Base-by-base conservation (phyloP, 2,797 vertebrate genomes). In the Cossypha niveicapilla region DNA sequence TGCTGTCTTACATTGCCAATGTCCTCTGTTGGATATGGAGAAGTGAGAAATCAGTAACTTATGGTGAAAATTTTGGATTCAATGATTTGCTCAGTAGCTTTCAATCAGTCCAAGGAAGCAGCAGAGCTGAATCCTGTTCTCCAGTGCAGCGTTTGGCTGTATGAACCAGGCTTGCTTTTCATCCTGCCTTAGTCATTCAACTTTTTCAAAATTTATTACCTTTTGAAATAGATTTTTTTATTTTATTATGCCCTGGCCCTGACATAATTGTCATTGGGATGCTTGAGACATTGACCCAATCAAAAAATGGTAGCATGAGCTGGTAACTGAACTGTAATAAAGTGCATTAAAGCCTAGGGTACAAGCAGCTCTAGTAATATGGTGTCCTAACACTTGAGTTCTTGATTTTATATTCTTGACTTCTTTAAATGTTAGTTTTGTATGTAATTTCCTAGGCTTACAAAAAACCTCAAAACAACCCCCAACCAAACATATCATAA, bases 371-470 rank as follows among this genome's bases (percentile, higher is more conserved):
- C 47, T 30, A 37, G 30, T 57, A 54, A 83, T 73, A 22, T 0
- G 0, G 4, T 80, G 81, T 90, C 24, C 76, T 84, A 45, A 54
- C 32, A 84, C 62, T 14, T 30, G 19, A 86, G 61, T 68, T 88
- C 73, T 88, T 91, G 21, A 61, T 74, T 91, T 93, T 78, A 61
- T 67, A 10, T 51, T 48, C 54, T 80, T 87, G 58, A 37, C 78
- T 88, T 88, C 66, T 86, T 90, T 76, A 92, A 86, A 67, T 73
- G 51, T 94, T 51, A 70, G 2, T 93, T 92, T 78, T 77, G 30
- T 70, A 7, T 73, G 23, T 86, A 23, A 91, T 92, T 91, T 88
- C 73, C 73, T 66, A 62, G 21, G 13, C 28, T 93, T 66, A 15
- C 12, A 45, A 39, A 13, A 34, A 60, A 35, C 0, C 21, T 34